These are phyloP conservation scores for Lepidurus couesii DNA, from an alignment of 1,140 invertebrate genomes.

Conservation along the genomic window DNA sequence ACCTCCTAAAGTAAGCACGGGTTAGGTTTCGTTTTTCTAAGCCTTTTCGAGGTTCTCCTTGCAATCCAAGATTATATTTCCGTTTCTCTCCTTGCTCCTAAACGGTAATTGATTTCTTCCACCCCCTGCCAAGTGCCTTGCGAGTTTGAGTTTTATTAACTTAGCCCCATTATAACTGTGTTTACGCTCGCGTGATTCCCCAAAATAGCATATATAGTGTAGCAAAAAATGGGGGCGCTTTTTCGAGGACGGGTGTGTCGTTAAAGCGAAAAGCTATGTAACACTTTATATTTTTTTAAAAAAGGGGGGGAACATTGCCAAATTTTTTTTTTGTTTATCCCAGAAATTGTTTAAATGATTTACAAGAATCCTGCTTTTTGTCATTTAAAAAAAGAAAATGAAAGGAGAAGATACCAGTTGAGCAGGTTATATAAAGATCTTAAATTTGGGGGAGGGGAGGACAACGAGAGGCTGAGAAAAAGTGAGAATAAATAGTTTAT, in stretches of 20 bases:
- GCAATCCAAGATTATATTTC: not conserved
- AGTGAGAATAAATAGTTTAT: not conserved
- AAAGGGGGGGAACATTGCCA: not conserved
- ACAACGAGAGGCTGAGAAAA: not conserved
- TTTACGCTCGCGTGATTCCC: not conserved
- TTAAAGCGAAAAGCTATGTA: not conserved
- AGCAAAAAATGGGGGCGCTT: not conserved
- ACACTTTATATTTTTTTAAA: slow-evolving; percentile 5
- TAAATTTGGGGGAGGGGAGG: not conserved
- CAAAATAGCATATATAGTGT: not conserved
- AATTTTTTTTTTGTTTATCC: not conserved
- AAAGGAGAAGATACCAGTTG: too few relatives aligned
- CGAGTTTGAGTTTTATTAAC: not conserved
- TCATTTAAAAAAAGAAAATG: too few relatives aligned
- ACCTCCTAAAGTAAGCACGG: slow-evolving; percentile 20
- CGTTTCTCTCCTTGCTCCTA: slow-evolving; percentile 15
- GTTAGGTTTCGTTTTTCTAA: not conserved
- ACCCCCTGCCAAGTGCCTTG: slow-evolving; percentile 20
- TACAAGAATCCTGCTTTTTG: too few relatives aligned
- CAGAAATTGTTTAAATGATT: too few relatives aligned
- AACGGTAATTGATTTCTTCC: not conserved
- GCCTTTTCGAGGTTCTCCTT: not conserved
- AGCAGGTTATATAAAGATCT: not conserved
- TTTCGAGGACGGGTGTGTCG: not conserved
- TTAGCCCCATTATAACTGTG: not conserved